phyloP scores from a whole-genome alignment of 2,888 invertebrate genomes.

The Trissolcus brochymenae region DNA sequence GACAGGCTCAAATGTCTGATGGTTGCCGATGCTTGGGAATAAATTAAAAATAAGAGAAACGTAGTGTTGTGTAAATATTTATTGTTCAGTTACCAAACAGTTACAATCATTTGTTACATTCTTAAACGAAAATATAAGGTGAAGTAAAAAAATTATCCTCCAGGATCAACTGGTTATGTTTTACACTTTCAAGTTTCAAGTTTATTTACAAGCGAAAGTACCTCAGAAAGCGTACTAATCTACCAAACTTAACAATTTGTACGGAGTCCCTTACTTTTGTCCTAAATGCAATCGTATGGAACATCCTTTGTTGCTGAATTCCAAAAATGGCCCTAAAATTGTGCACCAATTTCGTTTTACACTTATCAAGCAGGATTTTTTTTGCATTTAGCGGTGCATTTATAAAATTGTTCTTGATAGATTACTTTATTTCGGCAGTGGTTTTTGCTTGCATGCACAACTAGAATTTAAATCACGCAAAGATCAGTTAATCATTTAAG shows the following conservation, averaged over 20 bases:
- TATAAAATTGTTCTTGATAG: no score
- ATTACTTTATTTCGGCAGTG: no score
- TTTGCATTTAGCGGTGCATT: no score
- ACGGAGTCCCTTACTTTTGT: constrained; percentile 23
- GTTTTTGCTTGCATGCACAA: not conserved
- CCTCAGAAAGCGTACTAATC: constrained; percentile 23
- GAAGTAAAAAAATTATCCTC: not conserved
- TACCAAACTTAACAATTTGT: constrained; percentile 24
- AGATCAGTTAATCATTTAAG: no score
- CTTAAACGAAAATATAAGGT: no score
- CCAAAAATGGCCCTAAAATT: constrained; percentile 64
- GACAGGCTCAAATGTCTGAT: constrained; percentile 61
- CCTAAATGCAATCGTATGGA: constrained; percentile 62
- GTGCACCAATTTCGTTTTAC: constrained; percentile 20
- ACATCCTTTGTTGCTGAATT: constrained; percentile 61
- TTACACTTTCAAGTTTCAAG: not conserved
- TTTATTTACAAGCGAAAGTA: constrained; percentile 18
- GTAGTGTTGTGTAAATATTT: not conserved
- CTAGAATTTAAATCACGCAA: not conserved
- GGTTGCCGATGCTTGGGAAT: constrained; percentile 52
- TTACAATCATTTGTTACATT: not conserved
- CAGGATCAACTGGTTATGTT: not conserved
- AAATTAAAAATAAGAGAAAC: constrained; percentile 19
- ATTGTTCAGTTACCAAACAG: constrained; percentile 11
- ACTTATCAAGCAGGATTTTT: no score